A percentile compares a stretch with the other conserved stretches of the same genome.
These are phyloP conservation scores for Rana temporaria DNA, from an alignment of 2,113 vertebrate genomes.

Conservation along the genomic window DNA sequence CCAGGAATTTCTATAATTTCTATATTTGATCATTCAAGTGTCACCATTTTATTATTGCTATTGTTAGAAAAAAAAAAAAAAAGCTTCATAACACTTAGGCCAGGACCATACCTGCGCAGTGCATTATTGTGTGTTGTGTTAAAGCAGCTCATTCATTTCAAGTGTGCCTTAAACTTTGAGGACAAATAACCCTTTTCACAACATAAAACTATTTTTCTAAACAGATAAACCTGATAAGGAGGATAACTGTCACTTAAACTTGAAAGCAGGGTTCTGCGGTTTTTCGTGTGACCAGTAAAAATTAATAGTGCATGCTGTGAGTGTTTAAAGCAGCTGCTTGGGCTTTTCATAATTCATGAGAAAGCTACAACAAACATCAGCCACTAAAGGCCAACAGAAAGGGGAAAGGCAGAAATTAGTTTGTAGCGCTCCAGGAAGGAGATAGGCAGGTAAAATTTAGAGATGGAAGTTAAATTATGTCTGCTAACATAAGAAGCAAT, in stretches of 20 bases:
- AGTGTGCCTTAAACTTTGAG: too few relatives aligned
- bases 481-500: constrained; percentile 5
- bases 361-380: constrained; percentile 47
- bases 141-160: too few relatives aligned
- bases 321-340: constrained; percentile 48
- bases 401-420: background rate
- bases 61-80: too few relatives aligned
- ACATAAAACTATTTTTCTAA: too few relatives aligned
- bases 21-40: too few relatives aligned
- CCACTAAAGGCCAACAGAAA: constrained; percentile 15
- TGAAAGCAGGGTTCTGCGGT: background rate
- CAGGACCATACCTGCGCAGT: too few relatives aligned
- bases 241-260: background rate
- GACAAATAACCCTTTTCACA: too few relatives aligned
- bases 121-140: too few relatives aligned
- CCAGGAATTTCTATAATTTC: too few relatives aligned
- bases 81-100: too few relatives aligned
- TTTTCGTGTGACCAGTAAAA: constrained; percentile 33
- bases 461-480: background rate
- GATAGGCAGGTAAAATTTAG: background rate
- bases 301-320: constrained; percentile 55
- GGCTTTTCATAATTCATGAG: constrained; percentile 45
- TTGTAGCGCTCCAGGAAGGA: background rate
- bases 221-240: too few relatives aligned
- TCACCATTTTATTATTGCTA: too few relatives aligned